Conservation (phyloP, 2,888 invertebrate species). For the Perithous albicinctus region DNA sequence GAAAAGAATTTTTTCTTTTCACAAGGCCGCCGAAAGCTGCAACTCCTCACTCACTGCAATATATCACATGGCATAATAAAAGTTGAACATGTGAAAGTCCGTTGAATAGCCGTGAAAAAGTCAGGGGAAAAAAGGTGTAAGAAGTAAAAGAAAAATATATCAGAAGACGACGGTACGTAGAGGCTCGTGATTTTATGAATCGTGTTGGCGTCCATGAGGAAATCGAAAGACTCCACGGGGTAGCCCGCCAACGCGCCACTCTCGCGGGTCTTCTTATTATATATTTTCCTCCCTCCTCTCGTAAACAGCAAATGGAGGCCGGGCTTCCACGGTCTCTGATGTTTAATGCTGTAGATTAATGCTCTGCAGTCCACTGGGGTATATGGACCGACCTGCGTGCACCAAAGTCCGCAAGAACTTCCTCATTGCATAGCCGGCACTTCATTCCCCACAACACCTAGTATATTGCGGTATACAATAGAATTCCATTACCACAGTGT, state of each 20-base stretch:
- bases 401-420: slow-evolving; percentile 10
- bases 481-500: slow-evolving; percentile 31
- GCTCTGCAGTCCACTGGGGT: neutral
- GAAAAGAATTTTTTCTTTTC: no score
- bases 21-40: no score
- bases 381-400: neutral
- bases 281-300: neutral
- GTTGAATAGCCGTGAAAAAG: no score
- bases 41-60: no score
- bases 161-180: neutral
- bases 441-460: neutral
- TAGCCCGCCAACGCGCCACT: neutral
- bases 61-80: neutral
- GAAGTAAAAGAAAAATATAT: neutral
- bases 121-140: neutral
- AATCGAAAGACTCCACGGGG: neutral
- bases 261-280: slow-evolving; percentile 3
- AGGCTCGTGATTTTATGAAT: neutral
- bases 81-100: neutral
- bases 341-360: slow-evolving; percentile 22
- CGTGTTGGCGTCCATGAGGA: neutral
- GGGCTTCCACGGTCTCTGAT: slow-evolving; percentile 8
- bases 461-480: slow-evolving; percentile 29
- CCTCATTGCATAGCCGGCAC: slow-evolving; percentile 26
- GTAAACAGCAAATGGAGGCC: slow-evolving; percentile 11